These are phyloP conservation scores for Protobothrops flavoviridis DNA, from an alignment of 2,113 vertebrate species.

Conservation along the genomic window DNA sequence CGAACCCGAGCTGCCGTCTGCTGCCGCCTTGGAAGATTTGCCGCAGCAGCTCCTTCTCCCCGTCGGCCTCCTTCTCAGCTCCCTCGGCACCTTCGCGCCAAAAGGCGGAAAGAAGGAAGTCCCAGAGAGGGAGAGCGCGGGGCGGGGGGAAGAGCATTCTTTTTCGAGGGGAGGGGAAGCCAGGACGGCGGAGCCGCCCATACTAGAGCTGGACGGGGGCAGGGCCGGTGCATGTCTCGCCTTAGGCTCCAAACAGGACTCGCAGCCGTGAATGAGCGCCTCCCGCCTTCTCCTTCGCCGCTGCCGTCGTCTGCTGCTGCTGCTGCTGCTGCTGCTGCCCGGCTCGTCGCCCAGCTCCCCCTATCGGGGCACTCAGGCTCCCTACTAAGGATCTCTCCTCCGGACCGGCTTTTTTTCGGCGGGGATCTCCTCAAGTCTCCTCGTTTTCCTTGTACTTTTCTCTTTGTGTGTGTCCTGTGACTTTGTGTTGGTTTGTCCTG, in stretches of 20 bases:
- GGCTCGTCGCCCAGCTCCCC: conserved; percentile 47
- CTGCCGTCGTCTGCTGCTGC: conserved; percentile 10
- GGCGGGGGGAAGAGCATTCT: background rate
- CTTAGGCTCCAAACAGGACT: conserved; percentile 54
- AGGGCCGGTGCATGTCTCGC: conserved; percentile 68
- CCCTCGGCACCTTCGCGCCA: background rate
- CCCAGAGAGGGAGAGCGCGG: background rate
- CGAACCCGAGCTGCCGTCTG: background rate
- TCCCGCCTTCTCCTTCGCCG: conserved; percentile 26
- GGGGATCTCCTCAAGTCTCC: conserved; percentile 34
- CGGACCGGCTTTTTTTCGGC: conserved; percentile 28
- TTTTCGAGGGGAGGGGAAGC: background rate
- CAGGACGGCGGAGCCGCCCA: conserved; percentile 13
- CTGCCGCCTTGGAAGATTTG: background rate
- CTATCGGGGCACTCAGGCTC: conserved; percentile 62
- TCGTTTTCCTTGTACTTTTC: background rate
- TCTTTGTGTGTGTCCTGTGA: conserved; percentile 10
- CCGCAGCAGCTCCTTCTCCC: background rate
- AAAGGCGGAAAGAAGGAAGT: conserved; percentile 22
- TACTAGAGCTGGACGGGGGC: conserved; percentile 33
- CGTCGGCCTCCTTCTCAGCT: background rate
- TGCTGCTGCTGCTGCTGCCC: conserved; percentile 14
- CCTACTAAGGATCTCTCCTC: conserved; percentile 36
- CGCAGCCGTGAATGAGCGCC: conserved; percentile 67
- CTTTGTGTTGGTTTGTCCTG: conserved; percentile 14